phyloP scores from a whole-genome alignment of 2,113 vertebrate genomes.

The Oryzias melastigma region DNA sequence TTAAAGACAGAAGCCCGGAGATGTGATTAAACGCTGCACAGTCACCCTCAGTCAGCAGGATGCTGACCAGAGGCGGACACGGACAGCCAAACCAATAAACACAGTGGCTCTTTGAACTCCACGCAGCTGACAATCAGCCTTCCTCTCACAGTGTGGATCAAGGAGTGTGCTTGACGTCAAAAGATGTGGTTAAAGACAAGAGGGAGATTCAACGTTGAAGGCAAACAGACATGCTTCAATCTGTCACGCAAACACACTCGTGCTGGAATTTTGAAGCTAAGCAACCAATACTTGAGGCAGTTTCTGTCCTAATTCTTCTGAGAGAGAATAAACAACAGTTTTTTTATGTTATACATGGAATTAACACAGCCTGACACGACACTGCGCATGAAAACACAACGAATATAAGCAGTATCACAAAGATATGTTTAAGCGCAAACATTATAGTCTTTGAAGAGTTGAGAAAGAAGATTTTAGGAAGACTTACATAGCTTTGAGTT shows the following conservation, averaged over 20 bases:
- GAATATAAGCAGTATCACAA: background rate
- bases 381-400: background rate
- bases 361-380: conserved; percentile 16
- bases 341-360: conserved; percentile 19
- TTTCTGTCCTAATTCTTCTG: conserved; percentile 69
- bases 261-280: conserved; percentile 48
- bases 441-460: background rate
- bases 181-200: conserved; percentile 8
- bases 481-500: conserved; percentile 64
- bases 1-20: conserved; percentile 52
- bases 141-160: conserved; percentile 25
- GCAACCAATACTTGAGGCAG: conserved; percentile 57
- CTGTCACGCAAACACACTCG: conserved; percentile 48
- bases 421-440: background rate
- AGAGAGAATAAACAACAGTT: conserved; percentile 55
- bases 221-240: conserved; percentile 38
- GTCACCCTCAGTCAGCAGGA: conserved; percentile 68
- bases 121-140: conserved; percentile 59
- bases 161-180: conserved; percentile 1
- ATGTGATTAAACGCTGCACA: conserved; percentile 64
- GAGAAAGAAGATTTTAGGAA: conserved; percentile 25
- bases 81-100: conserved; percentile 63
- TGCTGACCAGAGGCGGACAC: conserved; percentile 57
- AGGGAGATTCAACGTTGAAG: conserved; percentile 29
- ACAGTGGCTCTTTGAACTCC: conserved; percentile 44